Percentiles rank a stretch among this genome's conserved stretches.
These are phyloP conservation scores for Danio jaintianensis DNA, from an alignment of 2,797 vertebrate species.

Conservation along the genomic window DNA sequence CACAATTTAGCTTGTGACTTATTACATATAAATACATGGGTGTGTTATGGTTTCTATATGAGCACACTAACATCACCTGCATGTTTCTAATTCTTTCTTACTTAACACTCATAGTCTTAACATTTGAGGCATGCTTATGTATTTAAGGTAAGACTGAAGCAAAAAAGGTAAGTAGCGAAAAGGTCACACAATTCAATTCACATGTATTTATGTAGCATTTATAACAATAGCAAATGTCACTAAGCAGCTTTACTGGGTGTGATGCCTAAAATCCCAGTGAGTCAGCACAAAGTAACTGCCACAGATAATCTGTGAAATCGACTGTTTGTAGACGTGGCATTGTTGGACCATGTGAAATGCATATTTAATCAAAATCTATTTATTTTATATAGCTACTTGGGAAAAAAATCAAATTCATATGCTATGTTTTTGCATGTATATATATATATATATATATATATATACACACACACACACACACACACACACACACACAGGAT, in stretches of 20 bases:
- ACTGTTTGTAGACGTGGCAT: not conserved
- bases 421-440: too few species aligned
- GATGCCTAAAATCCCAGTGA: not conserved
- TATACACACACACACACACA: too few species aligned
- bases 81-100: conserved; percentile 1
- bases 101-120: not conserved
- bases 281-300: conserved; percentile 3
- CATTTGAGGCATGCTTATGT: conserved; percentile 18
- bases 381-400: too few species aligned
- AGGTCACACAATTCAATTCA: not conserved
- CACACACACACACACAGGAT: too few species aligned
- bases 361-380: not conserved
- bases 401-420: too few species aligned
- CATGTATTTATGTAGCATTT: conserved; percentile 4
- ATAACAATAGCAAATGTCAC: conserved; percentile 10
- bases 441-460: too few species aligned
- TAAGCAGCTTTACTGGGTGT: conserved; percentile 10
- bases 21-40: not conserved
- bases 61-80: not conserved
- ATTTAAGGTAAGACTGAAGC: conserved; percentile 1
- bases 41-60: conserved; percentile 3
- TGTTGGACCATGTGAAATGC: not conserved
- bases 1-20: not conserved
- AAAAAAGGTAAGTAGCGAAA: not conserved
- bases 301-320: not conserved